phyloP scores from a whole-genome alignment of 2,888 invertebrate species.

The Lagria hirta region DNA sequence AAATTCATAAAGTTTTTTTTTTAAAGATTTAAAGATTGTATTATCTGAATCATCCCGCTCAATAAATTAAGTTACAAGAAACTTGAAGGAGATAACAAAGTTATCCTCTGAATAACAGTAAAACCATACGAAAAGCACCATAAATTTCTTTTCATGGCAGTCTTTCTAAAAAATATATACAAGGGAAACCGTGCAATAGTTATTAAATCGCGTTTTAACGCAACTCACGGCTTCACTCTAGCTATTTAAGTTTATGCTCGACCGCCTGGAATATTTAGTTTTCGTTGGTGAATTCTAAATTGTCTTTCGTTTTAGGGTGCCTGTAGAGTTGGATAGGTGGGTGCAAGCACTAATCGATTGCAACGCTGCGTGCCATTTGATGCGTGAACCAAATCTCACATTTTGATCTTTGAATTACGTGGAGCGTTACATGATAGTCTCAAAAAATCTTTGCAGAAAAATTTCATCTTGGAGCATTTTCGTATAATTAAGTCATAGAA shows the following conservation, averaged over 20 bases:
- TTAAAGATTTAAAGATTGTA: too few relatives aligned
- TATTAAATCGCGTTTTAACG: slow-evolving; percentile 39
- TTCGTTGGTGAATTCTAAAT: slow-evolving; percentile 41
- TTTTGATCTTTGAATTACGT: slow-evolving; percentile 36
- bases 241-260: slow-evolving; percentile 46
- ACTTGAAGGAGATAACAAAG: slow-evolving; percentile 11
- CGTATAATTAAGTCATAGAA: too few relatives aligned
- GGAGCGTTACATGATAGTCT: slow-evolving; percentile 40
- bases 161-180: slow-evolving; percentile 15
- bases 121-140: slow-evolving; percentile 7
- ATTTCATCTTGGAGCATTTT: too few relatives aligned
- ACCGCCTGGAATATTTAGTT: slow-evolving; percentile 47
- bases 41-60: too few relatives aligned
- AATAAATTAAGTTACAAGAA: too few relatives aligned
- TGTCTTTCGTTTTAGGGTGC: slow-evolving; percentile 38
- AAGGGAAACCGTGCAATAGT: slow-evolving; percentile 24
- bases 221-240: slow-evolving; percentile 41
- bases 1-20: too few relatives aligned
- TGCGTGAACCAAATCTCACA: slow-evolving; percentile 41
- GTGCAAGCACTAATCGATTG: slow-evolving; percentile 39
- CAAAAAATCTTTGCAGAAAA: too few relatives aligned
- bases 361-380: slow-evolving; percentile 37
- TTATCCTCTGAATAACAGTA: slow-evolving; percentile 13
- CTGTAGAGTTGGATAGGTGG: too few relatives aligned
- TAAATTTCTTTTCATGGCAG: slow-evolving; percentile 14